Evolutionary conservation across 2,113 vertebrate species (phyloP).

Genomic region (Perognathus longimembris): DNA sequence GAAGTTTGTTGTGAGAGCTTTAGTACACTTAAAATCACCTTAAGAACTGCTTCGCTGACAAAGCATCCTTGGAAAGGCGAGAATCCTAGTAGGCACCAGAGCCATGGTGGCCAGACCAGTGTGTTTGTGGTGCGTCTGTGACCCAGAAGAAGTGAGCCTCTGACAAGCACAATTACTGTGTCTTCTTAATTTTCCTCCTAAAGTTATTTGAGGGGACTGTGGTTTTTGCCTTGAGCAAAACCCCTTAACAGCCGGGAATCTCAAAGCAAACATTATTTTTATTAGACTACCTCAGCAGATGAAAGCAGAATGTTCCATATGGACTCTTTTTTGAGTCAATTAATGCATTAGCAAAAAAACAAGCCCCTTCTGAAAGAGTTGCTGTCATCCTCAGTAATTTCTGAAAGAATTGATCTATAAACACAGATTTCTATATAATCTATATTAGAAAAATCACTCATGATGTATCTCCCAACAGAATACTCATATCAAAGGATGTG

Average conservation of each 20-base stretch:
- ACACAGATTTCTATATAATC: background rate
- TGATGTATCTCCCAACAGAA: background rate
- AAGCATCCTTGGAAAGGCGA: background rate
- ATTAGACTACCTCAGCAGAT: conserved; percentile 76
- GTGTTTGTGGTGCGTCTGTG: background rate
- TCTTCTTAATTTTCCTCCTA: conserved; percentile 71
- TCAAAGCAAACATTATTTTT: conserved; percentile 80
- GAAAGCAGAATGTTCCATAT: conserved; percentile 74
- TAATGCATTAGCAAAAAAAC: conserved; percentile 75
- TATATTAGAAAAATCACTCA: background rate
- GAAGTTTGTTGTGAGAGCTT: background rate
- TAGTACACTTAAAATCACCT: background rate
- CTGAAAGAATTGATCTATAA: background rate
- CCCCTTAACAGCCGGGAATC: conserved; percentile 69
- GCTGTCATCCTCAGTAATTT: background rate
- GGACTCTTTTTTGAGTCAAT: conserved; percentile 72
- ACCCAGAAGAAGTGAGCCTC: conserved; percentile 35
- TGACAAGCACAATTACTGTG: conserved; percentile 59
- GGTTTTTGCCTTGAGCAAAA: conserved; percentile 77
- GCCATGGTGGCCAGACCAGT: background rate
- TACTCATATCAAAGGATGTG: background rate
- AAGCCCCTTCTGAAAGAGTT: conserved; percentile 36
- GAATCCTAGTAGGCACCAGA: background rate
- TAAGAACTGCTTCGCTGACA: background rate
- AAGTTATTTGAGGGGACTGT: conserved; percentile 71